Base-by-base conservation (phyloP, 2,888 invertebrate genomes). In the Eupeodes latifasciatus region DNA sequence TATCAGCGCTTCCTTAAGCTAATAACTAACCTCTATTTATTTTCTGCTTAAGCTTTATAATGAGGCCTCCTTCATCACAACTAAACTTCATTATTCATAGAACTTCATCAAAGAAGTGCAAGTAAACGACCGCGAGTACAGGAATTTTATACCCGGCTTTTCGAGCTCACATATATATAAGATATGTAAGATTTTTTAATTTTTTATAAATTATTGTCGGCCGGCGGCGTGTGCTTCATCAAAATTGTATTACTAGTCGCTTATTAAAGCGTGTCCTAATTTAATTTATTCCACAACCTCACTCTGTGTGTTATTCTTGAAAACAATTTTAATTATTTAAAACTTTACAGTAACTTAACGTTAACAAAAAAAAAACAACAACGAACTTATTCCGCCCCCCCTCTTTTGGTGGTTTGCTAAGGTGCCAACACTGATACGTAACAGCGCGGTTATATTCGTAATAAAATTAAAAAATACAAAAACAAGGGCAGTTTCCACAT, bases 381-480 rank as follows among this genome's bases (percentile, higher is more conserved):
- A 64, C 0, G 14, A 44, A 55, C 44, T 57, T 44, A 69, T 71
- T 55, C 51, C 14, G 40, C 27, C 67, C 53, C 53, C 69, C 47
- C n/a, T 11, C 69, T 53, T 14, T 11, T 27, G 12, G 69, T 64
- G 57, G 55, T 64, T 82, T 72, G 77, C 57, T 76, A 57, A 82
- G 82, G 77, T 82, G 82, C 82, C 82, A 82, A 77, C 36, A 51
- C 14, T 16, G 76, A 82, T 69, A 69, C 47, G n/a, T 59, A 72
- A 72, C 47, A 47, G n/a, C 47, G 59, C 27, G 72, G 72, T 49
- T 59, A 72, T 72, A 7, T 36, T 34, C 3, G 55, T 19, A 66
- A 49, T 49, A 49, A 49, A 66, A 49, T 66, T 19, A 64, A 72
- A 72, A 44, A 40, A 72, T 27, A 66, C n/a, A 57, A 57, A 36